Percentiles rank a stretch among this genome's conserved stretches.
Conservation (phyloP, 2,113 vertebrate species). For the Aplodontia rufa region DNA sequence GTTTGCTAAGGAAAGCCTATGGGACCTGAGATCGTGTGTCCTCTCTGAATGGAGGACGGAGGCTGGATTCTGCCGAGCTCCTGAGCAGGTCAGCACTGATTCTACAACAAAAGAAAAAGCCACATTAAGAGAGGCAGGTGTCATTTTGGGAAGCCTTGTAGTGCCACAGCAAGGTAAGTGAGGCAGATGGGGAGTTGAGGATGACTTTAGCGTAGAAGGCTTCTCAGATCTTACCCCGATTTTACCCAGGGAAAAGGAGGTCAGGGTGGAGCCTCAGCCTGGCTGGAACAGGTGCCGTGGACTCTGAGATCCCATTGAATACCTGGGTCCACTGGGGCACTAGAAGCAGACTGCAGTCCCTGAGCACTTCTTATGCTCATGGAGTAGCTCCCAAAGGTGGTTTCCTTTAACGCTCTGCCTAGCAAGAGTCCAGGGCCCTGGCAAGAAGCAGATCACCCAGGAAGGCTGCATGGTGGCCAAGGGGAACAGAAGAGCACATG, state of each 20-base stretch:
- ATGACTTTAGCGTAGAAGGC: neutral
- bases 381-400: neutral
- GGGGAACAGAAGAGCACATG: fast-evolving
- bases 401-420: neutral
- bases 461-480: fast-evolving
- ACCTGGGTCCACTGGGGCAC: neutral
- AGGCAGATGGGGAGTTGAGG: neutral
- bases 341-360: neutral
- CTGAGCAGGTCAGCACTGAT: fast-evolving
- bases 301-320: neutral
- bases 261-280: neutral
- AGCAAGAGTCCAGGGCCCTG: neutral
- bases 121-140: neutral
- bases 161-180: neutral
- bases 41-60: neutral
- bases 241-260: neutral
- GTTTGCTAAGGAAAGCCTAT: fast-evolving
- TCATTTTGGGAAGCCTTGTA: neutral
- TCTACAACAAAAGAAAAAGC: neutral
- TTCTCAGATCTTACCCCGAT: neutral
- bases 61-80: neutral
- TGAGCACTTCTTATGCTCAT: neutral
- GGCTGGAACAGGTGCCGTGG: neutral
- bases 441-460: neutral
- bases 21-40: neutral